Conservation (phyloP, 2,888 invertebrate species). For the Allolobophora icterica region DNA sequence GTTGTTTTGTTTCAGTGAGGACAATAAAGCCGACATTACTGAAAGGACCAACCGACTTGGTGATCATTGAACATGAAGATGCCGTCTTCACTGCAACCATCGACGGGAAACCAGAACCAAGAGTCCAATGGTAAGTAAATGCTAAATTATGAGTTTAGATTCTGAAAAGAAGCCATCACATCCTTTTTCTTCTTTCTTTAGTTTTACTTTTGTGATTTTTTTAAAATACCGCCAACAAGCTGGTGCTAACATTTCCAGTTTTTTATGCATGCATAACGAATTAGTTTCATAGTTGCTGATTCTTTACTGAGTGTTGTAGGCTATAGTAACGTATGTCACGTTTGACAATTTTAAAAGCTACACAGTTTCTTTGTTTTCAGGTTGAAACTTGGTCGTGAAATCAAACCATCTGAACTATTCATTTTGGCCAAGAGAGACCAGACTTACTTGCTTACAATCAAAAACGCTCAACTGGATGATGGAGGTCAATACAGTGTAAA, state of each 20-base stretch:
- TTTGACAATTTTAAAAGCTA: too few species aligned
- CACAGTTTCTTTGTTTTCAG: background rate
- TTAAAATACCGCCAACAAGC: too few species aligned
- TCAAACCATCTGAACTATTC: background rate
- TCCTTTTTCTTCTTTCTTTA: too few species aligned
- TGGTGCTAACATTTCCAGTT: too few species aligned
- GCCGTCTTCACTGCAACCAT: background rate
- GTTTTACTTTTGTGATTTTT: too few species aligned
- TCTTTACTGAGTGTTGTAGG: too few species aligned
- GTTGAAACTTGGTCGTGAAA: background rate
- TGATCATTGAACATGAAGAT: background rate
- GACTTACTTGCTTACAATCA: background rate
- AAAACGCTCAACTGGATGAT: background rate
- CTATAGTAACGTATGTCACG: too few species aligned
- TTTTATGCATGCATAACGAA: too few species aligned
- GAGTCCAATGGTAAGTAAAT: conserved; percentile 9
- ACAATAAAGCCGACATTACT: background rate
- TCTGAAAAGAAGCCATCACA: too few species aligned
- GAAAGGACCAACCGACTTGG: background rate
- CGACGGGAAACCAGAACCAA: background rate
- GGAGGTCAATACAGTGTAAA: background rate
- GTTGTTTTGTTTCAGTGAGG: background rate
- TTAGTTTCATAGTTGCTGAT: too few species aligned
- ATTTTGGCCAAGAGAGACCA: background rate
- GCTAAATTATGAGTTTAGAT: too few species aligned